Percentiles rank a stretch among this genome's conserved stretches.
These are phyloP conservation scores for Bombycilla garrulus DNA, from an alignment of 2,113 vertebrate genomes.

Conservation along the genomic window DNA sequence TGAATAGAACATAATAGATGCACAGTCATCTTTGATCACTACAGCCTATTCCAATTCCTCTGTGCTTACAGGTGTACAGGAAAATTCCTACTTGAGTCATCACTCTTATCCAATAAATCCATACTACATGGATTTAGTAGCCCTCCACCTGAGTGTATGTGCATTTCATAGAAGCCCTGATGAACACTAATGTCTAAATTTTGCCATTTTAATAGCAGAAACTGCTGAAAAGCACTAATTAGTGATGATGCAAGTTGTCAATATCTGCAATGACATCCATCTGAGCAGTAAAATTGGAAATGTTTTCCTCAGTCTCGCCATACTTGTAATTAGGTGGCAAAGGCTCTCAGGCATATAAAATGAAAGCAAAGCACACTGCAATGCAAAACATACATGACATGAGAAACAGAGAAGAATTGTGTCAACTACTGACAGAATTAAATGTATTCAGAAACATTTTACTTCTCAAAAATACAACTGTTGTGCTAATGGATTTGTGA, in stretches of 20 bases:
- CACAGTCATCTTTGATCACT: accelerated
- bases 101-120: background rate
- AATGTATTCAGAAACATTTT: background rate
- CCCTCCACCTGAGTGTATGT: background rate
- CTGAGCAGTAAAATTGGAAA: background rate
- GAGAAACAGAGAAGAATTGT: background rate
- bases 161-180: background rate
- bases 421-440: background rate
- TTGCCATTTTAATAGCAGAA: background rate
- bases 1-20: background rate
- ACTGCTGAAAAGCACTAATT: background rate
- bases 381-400: background rate
- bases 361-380: background rate
- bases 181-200: background rate
- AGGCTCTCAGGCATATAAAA: background rate
- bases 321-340: background rate
- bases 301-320: background rate
- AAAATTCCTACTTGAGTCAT: background rate
- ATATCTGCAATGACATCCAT: background rate
- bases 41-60: background rate
- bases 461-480: background rate
- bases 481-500: background rate
- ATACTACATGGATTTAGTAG: too few relatives aligned
- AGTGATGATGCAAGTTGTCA: background rate
- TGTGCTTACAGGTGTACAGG: background rate